Evolutionary conservation across 2,113 vertebrate species (phyloP), one percentile per base, ranked within the genome.

Genomic region (Arenaria interpres): DNA sequence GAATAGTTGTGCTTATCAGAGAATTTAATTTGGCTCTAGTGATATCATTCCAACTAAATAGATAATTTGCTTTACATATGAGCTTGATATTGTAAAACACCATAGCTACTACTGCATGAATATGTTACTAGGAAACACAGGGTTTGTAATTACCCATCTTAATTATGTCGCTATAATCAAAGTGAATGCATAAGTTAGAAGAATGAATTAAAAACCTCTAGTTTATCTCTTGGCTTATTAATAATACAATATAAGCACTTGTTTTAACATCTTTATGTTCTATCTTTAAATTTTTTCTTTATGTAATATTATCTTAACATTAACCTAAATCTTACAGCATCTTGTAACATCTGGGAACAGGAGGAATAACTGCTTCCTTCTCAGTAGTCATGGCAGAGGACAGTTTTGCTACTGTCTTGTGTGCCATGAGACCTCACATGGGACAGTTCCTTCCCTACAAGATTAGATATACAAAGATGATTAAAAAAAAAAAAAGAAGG

Each of bases 61-160:
- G 98, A 96, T 98, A 97, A 97, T 98, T 97, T 97, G 85, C 97
- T 97, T 98, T 97, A 97, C 84, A 96, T 96, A 92, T 92, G 78
- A 96, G 92, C 85, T 96, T 85, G 96, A 91, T 98, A 95, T 97
- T 98, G 93, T 87, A 96, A 94, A 98, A 97, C 93, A 94, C 93
- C 92, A 89, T 80, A 97, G 88, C 88, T 97, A 91, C 93, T 95
- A 92, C 28, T 85, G 64, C 78, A 93, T 94, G 89, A 97, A 97
- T 97, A 95, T 94, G 95, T 97, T 97, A 95, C 96, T 94, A 97
- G 75, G 96, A 96, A 94, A 97, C 77, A 96, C 87, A 96, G 63
- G 77, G 66, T 96, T 97, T 96, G 51, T 97, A 98, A 98, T 98
- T 97, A 97, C 90, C 96, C 94, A 94, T 97, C 96, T 97, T 97